These are phyloP conservation scores for Aphidius colemani DNA, from an alignment of 2,888 invertebrate genomes.

Conservation along the genomic window DNA sequence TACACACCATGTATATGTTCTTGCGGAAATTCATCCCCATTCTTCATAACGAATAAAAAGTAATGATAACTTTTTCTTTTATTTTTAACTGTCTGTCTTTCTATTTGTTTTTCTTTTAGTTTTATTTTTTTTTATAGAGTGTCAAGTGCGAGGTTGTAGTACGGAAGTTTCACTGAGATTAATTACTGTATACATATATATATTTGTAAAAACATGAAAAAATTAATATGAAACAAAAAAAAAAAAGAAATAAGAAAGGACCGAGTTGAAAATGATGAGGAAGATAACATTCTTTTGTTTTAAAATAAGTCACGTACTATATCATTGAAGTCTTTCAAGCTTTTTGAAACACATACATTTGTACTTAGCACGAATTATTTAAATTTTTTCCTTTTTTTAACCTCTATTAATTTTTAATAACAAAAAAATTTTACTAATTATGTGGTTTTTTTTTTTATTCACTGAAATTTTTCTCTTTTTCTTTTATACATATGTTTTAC, in stretches of 20 bases:
- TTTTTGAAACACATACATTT: conserved; percentile 14
- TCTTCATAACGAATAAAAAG: conserved; percentile 1
- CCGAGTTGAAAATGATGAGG: conserved; percentile 1
- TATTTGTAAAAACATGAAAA: neutral
- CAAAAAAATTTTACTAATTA: no score
- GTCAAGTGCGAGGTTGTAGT: no score
- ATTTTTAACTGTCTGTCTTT: neutral
- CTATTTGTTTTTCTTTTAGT: neutral
- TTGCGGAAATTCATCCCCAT: no score
- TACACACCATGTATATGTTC: no score
- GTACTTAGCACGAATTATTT: conserved; percentile 27
- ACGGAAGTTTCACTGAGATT: no score
- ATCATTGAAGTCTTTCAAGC: conserved; percentile 18
- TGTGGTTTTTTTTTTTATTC: no score
- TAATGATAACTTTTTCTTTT: neutral
- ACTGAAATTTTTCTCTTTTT: no score
- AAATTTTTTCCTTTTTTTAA: no score
- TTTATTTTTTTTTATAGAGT: no score
- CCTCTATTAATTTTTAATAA: no score
- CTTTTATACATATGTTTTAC: no score
- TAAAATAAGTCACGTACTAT: conserved; percentile 11
- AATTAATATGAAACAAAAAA: neutral
- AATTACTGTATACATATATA: no score
- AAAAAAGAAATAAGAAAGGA: neutral
- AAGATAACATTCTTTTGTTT: conserved; percentile 16